Evolutionary conservation across 2,888 invertebrate species (phyloP).

Genomic region (Drosophila kanekoi): DNA sequence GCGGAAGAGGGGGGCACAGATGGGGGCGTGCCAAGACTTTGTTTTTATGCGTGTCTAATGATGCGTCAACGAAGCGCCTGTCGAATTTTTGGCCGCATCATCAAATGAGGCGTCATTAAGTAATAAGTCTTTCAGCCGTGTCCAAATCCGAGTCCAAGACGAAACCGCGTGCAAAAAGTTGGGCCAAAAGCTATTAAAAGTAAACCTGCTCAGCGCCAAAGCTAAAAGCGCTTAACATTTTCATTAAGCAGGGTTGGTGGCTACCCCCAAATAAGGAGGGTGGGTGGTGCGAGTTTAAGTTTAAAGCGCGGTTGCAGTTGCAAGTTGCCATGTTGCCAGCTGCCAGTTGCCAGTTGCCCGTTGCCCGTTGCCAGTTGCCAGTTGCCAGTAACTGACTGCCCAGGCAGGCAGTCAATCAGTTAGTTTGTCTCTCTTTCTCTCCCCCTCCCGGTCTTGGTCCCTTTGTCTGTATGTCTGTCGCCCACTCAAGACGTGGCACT

Average conservation of each 20-base stretch:
- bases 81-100: conserved; percentile 62
- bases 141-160: conserved; percentile 16
- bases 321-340: conserved; percentile 11
- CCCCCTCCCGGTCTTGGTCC: background rate
- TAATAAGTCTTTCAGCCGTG: conserved; percentile 68
- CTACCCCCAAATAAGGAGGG: background rate
- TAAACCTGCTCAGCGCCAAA: conserved; percentile 17
- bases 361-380: conserved; percentile 6
- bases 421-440: conserved; percentile 19
- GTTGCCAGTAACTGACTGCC: conserved; percentile 19
- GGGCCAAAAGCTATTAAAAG: conserved; percentile 70
- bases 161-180: conserved; percentile 31
- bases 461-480: conserved; percentile 28
- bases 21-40: conserved; percentile 6
- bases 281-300: conserved; percentile 32
- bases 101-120: conserved; percentile 76
- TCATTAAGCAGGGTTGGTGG: conserved; percentile 55
- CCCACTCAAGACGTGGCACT: conserved; percentile 73
- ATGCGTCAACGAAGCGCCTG: conserved; percentile 56
- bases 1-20: background rate
- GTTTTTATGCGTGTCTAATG: conserved; percentile 67
- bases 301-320: conserved; percentile 40
- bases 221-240: conserved; percentile 60
- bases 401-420: conserved; percentile 62
- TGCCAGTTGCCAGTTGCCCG: conserved; percentile 11